phyloP scores from a whole-genome alignment of 2,113 vertebrate genomes.

The Peromyscus maniculatus region DNA sequence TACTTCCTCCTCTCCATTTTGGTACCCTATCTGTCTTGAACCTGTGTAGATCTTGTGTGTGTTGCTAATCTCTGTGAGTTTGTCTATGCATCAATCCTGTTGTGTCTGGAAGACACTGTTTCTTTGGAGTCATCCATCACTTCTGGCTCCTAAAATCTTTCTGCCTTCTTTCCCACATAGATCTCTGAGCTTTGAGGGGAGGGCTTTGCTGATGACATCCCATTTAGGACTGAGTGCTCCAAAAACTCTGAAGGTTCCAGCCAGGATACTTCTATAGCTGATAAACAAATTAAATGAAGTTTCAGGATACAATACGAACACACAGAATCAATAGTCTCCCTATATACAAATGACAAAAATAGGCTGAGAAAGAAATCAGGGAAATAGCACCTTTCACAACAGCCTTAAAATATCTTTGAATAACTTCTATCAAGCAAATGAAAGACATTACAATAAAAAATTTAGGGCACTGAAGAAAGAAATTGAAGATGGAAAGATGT shows the following conservation, averaged over 20 bases:
- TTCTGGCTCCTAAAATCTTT: not conserved
- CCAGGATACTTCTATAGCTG: not conserved
- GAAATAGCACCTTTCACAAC: not conserved
- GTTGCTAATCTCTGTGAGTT: not conserved
- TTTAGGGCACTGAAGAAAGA: not conserved
- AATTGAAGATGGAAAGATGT: not conserved
- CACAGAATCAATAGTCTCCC: not conserved
- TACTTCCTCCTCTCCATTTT: not conserved
- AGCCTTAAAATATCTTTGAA: not conserved
- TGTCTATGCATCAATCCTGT: not conserved
- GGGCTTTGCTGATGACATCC: not conserved
- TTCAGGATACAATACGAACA: not conserved
- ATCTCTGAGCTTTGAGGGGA: not conserved
- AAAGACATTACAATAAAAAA: not conserved
- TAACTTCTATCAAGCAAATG: not conserved
- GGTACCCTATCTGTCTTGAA: not conserved
- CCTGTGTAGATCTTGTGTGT: not conserved
- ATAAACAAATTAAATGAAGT: not conserved
- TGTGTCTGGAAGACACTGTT: not conserved
- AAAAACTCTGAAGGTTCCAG: not conserved
- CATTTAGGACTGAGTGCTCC: not conserved
- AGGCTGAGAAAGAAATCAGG: not conserved
- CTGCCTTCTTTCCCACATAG: not conserved
- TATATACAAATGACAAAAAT: not conserved
- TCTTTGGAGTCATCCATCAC: not conserved